Percentiles rank a stretch among this genome's conserved stretches.
These are phyloP conservation scores for Podarcis lilfordi DNA, from an alignment of 2,797 vertebrate genomes.

Conservation along the genomic window DNA sequence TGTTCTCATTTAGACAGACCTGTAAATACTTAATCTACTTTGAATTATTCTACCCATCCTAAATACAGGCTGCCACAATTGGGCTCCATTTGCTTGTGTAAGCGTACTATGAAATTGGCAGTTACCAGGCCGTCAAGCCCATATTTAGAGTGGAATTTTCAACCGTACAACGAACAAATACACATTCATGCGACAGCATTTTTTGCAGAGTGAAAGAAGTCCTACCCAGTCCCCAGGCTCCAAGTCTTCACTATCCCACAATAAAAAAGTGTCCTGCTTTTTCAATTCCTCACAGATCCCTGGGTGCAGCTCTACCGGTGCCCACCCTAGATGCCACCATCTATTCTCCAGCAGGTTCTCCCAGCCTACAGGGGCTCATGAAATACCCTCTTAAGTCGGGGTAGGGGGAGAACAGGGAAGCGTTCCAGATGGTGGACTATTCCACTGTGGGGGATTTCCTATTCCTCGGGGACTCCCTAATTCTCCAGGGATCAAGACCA, in stretches of 20 bases:
- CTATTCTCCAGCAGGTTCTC: background rate
- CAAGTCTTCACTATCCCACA: background rate
- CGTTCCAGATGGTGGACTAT: background rate
- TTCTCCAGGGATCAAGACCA: background rate
- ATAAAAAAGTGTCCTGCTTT: background rate
- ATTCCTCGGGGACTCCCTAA: background rate
- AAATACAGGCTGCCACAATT: background rate
- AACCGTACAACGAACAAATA: background rate
- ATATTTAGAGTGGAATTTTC: conserved; percentile 9
- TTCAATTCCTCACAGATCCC: background rate
- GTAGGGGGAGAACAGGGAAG: background rate
- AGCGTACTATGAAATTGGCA: background rate
- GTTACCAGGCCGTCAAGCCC: background rate
- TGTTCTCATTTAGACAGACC: background rate
- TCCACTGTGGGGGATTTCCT: too few relatives aligned
- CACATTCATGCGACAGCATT: background rate
- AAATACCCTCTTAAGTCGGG: background rate
- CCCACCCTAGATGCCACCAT: background rate
- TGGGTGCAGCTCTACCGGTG: background rate
- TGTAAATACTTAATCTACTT: background rate
- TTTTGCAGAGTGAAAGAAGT: background rate
- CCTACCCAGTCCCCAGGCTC: too few relatives aligned
- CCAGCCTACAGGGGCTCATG: background rate
- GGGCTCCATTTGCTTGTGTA: background rate
- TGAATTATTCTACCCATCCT: conserved; percentile 3